Percentiles rank a stretch among this genome's conserved stretches.
phyloP scores from a whole-genome alignment of 2,888 invertebrate species.

The Agriotes lineatus region DNA sequence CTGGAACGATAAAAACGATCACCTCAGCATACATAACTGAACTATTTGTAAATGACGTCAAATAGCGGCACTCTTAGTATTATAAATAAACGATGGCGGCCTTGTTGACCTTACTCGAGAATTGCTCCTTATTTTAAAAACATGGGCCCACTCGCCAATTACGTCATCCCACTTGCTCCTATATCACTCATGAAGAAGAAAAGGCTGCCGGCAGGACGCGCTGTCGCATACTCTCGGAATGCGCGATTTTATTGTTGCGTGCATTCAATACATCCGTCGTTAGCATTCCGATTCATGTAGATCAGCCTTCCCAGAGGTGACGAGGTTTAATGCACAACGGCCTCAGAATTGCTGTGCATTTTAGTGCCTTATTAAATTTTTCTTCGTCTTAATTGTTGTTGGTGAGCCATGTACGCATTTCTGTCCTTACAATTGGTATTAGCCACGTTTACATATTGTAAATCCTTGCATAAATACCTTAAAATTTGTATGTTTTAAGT shows the following conservation, averaged over 20 bases:
- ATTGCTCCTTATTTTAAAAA: constrained; percentile 14
- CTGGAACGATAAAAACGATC: constrained; percentile 6
- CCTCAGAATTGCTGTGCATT: no score
- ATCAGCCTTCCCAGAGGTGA: not conserved
- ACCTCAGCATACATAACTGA: constrained; percentile 24
- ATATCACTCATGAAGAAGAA: not conserved
- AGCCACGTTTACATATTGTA: no score
- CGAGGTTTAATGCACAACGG: no score
- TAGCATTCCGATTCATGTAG: constrained; percentile 4
- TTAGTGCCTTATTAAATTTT: no score
- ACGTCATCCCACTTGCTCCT: constrained; percentile 15
- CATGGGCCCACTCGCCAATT: constrained; percentile 25
- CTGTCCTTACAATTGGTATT: no score
- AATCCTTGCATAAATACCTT: no score
- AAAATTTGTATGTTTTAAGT: no score
- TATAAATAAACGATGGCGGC: constrained; percentile 38
- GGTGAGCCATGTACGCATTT: no score
- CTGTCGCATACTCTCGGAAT: not conserved
- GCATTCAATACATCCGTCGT: not conserved
- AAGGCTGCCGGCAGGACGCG: not conserved
- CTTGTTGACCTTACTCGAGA: constrained; percentile 33
- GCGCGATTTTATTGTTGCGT: not conserved
- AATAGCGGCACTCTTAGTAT: constrained; percentile 42
- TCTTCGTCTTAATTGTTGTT: no score
- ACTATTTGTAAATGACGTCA: constrained; percentile 39